Percentiles rank a stretch among this genome's conserved stretches.
Evolutionary conservation across 2,888 invertebrate genomes (phyloP).

Genomic region (Troides oblongomaculatus): DNA sequence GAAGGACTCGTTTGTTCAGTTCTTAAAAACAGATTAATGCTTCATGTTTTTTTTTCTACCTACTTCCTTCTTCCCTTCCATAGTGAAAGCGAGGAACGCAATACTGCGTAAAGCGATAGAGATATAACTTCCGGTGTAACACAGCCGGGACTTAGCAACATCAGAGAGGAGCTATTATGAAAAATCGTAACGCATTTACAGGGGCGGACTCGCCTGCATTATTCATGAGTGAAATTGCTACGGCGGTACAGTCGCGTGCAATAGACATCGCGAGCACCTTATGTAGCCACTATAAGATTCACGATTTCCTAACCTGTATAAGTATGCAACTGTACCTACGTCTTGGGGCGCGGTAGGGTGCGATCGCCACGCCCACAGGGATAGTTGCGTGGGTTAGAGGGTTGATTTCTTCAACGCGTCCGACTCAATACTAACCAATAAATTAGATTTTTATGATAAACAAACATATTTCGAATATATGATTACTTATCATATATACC

Average conservation of each 20-base stretch:
- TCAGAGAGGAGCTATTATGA: conserved; percentile 76
- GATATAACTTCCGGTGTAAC: conserved; percentile 35
- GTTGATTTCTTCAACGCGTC: conserved; percentile 15
- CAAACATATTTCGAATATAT: not conserved
- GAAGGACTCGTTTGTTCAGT: too few species aligned
- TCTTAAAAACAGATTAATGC: too few species aligned
- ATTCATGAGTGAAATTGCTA: conserved; percentile 74
- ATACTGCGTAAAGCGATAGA: conserved; percentile 64
- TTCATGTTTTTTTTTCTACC: not conserved
- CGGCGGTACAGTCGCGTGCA: conserved; percentile 33
- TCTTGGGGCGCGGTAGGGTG: conserved; percentile 16
- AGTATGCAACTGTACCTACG: conserved; percentile 12
- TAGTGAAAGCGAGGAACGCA: conserved; percentile 43
- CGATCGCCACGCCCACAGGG: conserved; percentile 22
- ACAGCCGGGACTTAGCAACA: conserved; percentile 45
- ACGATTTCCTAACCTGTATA: not conserved
- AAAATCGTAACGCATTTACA: conserved; percentile 77
- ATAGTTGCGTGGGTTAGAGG: conserved; percentile 24
- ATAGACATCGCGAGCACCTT: conserved; percentile 10
- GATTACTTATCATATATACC: not conserved
- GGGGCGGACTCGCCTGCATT: conserved; percentile 70
- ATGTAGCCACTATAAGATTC: conserved; percentile 13
- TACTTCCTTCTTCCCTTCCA: conserved; percentile 21
- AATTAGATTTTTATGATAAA: too few species aligned
- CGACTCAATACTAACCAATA: conserved; percentile 1